Conservation (phyloP, 1,140 invertebrate species). For the Drosophila nannoptera region DNA sequence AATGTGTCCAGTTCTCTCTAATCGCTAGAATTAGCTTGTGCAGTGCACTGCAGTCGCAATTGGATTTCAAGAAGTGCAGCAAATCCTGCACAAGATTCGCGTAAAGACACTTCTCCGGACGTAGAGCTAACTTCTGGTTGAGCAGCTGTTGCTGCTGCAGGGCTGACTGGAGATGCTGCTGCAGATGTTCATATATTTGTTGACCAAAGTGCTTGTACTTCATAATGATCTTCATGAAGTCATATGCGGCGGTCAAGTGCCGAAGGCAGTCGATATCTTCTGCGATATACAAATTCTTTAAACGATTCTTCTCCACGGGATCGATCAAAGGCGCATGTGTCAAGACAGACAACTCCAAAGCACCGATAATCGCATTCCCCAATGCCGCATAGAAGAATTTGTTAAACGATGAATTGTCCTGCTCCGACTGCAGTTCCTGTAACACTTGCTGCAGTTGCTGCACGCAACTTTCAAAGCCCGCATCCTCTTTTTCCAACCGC, state of each 20-base stretch:
- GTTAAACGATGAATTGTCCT: background rate
- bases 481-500: slow-evolving; percentile 29
- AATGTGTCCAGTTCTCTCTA: slow-evolving; percentile 42
- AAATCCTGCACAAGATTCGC: slow-evolving; percentile 78
- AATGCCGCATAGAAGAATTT: slow-evolving; percentile 44
- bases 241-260: slow-evolving; percentile 52
- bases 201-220: slow-evolving; percentile 67
- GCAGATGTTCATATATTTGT: slow-evolving; percentile 66
- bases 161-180: slow-evolving; percentile 66
- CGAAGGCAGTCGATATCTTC: slow-evolving; percentile 81
- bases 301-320: slow-evolving; percentile 85
- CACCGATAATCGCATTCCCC: slow-evolving; percentile 60
- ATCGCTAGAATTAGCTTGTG: slow-evolving; percentile 41
- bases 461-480: slow-evolving; percentile 45
- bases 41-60: slow-evolving; percentile 56
- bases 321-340: slow-evolving; percentile 83
- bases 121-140: slow-evolving; percentile 80
- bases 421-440: slow-evolving; percentile 8
- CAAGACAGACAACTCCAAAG: slow-evolving; percentile 79
- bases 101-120: slow-evolving; percentile 82
- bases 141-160: slow-evolving; percentile 68
- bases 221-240: slow-evolving; percentile 73
- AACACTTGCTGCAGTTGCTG: slow-evolving; percentile 31
- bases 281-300: slow-evolving; percentile 84
- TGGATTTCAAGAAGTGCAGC: slow-evolving; percentile 65